phyloP scores from a whole-genome alignment of 2,113 vertebrate genomes.

The Scomber colias region DNA sequence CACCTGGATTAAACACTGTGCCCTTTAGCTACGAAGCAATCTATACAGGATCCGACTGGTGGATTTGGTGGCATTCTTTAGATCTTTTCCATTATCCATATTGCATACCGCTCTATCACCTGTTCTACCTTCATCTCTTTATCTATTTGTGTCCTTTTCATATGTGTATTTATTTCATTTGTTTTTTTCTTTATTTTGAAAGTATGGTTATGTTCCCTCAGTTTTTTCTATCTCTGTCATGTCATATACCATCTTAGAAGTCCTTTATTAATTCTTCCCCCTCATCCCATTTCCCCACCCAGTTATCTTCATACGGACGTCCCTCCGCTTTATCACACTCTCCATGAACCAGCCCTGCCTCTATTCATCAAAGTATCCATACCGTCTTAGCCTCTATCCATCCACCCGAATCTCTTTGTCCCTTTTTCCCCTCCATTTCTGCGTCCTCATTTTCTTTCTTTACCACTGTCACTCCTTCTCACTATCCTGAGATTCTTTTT shows the following conservation, averaged over 20 bases:
- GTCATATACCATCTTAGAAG: constrained; percentile 25
- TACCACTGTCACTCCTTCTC: constrained; percentile 62
- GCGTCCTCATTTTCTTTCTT: constrained; percentile 67
- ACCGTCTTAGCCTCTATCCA: constrained; percentile 35
- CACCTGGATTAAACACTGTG: constrained; percentile 56
- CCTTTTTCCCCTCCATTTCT: constrained; percentile 41
- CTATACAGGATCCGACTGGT: neutral
- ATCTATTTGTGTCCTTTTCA: neutral
- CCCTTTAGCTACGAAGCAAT: constrained; percentile 16
- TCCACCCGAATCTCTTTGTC: constrained; percentile 46
- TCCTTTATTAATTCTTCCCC: constrained; percentile 50
- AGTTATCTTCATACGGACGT: constrained; percentile 61
- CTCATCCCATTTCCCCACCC: constrained; percentile 32
- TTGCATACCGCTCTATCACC: neutral
- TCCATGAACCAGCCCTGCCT: constrained; percentile 38
- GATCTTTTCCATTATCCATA: constrained; percentile 19
- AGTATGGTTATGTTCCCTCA: neutral
- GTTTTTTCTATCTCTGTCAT: constrained; percentile 24
- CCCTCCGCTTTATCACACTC: constrained; percentile 61
- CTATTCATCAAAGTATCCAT: constrained; percentile 67
- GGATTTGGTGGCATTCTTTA: constrained; percentile 10
- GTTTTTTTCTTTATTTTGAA: neutral
- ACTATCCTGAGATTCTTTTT: constrained; percentile 28
- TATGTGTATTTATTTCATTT: neutral
- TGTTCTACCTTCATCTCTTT: neutral